Conservation (phyloP, 2,797 vertebrate species). For the Coilia nasus region DNA sequence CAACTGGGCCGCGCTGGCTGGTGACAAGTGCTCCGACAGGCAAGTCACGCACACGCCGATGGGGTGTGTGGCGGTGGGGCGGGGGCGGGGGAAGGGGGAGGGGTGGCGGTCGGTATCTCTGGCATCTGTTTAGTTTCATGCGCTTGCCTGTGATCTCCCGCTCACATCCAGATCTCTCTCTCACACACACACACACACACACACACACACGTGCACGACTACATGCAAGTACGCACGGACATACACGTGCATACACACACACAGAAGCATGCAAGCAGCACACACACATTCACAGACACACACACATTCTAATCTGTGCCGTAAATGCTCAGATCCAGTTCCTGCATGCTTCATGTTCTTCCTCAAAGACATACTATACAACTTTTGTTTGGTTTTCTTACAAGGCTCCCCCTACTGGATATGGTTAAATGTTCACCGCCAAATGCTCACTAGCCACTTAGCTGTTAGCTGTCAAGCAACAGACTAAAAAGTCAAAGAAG, state of each 20-base stretch:
- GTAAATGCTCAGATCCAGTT: not conserved
- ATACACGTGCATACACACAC: not conserved
- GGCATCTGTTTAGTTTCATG: not conserved
- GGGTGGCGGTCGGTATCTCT: not conserved
- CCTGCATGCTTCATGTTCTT: not conserved
- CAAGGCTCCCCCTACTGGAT: no score
- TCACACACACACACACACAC: not conserved
- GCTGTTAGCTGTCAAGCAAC: no score
- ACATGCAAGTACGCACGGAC: constrained; percentile 42
- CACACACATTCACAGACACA: not conserved
- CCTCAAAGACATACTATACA: no score
- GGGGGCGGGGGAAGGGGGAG: not conserved
- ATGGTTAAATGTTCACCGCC: no score
- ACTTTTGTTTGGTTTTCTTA: no score
- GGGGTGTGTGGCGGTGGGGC: not conserved
- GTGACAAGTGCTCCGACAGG: not conserved
- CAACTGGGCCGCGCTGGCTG: constrained; percentile 37
- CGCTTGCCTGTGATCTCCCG: not conserved
- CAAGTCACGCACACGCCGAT: not conserved
- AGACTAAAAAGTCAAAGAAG: no score
- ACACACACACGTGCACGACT: not conserved
- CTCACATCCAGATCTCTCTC: no score
- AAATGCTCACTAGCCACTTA: no score
- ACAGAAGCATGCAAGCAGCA: not conserved
- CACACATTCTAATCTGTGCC: not conserved